A percentile compares a stretch with the other conserved stretches of the same genome.
These are phyloP conservation scores for Tarsius wallacei DNA, from an alignment of 2,797 vertebrate species.

Conservation along the genomic window DNA sequence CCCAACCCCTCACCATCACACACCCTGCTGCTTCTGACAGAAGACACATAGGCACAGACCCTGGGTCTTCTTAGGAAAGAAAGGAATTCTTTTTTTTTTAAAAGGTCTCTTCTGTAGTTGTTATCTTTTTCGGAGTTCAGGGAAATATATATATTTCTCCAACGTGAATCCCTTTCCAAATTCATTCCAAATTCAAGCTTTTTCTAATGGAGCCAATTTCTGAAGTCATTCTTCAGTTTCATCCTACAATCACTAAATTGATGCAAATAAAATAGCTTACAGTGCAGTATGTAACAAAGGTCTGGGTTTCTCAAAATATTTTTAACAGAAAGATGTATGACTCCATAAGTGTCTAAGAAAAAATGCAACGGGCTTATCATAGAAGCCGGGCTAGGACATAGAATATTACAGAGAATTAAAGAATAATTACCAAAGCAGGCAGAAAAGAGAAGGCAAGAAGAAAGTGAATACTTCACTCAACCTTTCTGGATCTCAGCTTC, in stretches of 20 bases:
- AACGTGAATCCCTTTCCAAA: no score
- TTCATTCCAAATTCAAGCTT: background rate
- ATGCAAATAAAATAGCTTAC: slow-evolving; percentile 1
- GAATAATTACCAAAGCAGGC: no score
- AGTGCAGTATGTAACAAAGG: background rate
- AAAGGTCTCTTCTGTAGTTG: background rate
- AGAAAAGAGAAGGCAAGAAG: background rate
- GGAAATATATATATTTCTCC: no score
- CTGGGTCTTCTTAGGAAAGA: background rate
- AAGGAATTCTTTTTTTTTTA: no score
- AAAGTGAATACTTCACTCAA: background rate
- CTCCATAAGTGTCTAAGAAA: background rate
- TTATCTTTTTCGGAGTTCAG: background rate
- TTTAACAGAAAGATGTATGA: slow-evolving; percentile 16
- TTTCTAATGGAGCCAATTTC: slow-evolving; percentile 38
- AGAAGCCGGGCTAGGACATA: background rate
- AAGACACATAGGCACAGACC: background rate
- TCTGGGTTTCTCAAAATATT: slow-evolving; percentile 12
- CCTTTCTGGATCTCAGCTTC: background rate
- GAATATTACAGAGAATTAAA: no score
- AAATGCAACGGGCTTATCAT: background rate
- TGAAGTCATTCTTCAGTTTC: slow-evolving; percentile 22
- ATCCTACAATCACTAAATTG: background rate
- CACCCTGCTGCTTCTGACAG: background rate
- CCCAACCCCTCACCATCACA: background rate